phyloP scores from a whole-genome alignment of 2,797 vertebrate species.

The Meriones psammophilus region DNA sequence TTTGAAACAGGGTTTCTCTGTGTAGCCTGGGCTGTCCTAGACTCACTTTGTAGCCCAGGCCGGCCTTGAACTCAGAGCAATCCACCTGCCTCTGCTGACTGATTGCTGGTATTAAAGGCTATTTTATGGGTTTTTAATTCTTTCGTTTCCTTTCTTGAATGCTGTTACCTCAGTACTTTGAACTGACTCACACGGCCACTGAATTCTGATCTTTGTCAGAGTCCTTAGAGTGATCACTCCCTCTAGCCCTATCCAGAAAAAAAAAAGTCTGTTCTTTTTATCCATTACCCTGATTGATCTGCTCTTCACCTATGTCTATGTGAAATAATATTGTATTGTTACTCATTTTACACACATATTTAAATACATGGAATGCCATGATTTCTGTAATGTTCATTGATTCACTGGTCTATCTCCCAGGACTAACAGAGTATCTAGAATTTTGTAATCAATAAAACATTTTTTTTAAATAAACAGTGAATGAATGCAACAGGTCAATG shows the following conservation, averaged over 20 bases:
- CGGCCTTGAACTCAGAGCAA: too few relatives aligned
- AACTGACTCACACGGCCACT: not conserved
- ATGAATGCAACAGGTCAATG: not conserved
- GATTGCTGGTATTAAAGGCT: too few relatives aligned
- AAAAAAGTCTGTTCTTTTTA: not conserved
- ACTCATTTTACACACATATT: not conserved
- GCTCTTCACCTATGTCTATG: not conserved
- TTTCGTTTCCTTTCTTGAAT: not conserved
- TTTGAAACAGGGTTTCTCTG: too few relatives aligned
- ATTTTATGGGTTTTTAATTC: not conserved
- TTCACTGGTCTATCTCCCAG: not conserved
- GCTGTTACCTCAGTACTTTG: not conserved
- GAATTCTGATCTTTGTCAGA: not conserved
- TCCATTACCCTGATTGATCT: not conserved
- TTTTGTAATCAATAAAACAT: slow-evolving; percentile 4
- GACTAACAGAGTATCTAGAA: not conserved
- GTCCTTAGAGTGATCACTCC: not conserved
- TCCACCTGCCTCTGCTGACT: too few relatives aligned
- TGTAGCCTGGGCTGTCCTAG: too few relatives aligned
- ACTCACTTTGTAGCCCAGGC: too few relatives aligned
- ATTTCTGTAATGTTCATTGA: not conserved
- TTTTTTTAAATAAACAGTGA: not conserved
- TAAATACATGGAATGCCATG: not conserved
- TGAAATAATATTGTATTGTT: slow-evolving; percentile 42
- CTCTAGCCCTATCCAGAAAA: not conserved